Evolutionary conservation across 2,888 invertebrate species (phyloP).

Genomic region (Drosophila suboccidentalis): DNA sequence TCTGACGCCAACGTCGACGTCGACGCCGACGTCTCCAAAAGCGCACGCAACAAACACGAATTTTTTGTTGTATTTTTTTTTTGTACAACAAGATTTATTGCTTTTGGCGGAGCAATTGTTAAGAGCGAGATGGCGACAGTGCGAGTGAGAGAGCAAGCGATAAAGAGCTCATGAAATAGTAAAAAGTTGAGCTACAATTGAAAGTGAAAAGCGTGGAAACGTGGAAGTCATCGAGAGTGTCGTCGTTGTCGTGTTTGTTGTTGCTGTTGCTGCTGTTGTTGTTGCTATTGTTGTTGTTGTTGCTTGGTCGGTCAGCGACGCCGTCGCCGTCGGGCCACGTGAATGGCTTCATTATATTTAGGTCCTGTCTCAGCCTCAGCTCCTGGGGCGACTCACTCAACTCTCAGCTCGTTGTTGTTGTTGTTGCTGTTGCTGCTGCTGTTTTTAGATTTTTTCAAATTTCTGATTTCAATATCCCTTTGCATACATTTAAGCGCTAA

Average conservation of each 20-base stretch:
- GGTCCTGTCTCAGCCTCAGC: conserved; percentile 40
- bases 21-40: conserved; percentile 44
- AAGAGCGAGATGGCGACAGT: conserved; percentile 28
- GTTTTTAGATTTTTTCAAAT: conserved; percentile 8
- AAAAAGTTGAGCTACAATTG: conserved; percentile 80
- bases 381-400: conserved; percentile 35
- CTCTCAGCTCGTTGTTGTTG: conserved; percentile 7
- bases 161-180: conserved; percentile 59
- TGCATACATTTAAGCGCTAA: conserved; percentile 81
- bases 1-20: conserved; percentile 24
- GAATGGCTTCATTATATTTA: conserved; percentile 70
- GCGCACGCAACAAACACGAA: conserved; percentile 74
- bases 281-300: conserved; percentile 15
- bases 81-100: conserved; percentile 76
- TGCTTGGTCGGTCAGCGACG: conserved; percentile 63
- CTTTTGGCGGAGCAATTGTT: conserved; percentile 79
- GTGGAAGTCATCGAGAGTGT: conserved; percentile 79
- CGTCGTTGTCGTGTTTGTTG: conserved; percentile 37
- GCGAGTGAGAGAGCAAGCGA: conserved; percentile 27
- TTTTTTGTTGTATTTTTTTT: conserved; percentile 46
- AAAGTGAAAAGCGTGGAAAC: conserved; percentile 84
- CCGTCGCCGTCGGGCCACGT: conserved; percentile 25
- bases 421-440: conserved; percentile 20
- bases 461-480: conserved; percentile 75
- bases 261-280: conserved; percentile 8